These are phyloP conservation scores for Thalassophryne amazonica DNA, from an alignment of 2,797 vertebrate species.

Conservation along the genomic window DNA sequence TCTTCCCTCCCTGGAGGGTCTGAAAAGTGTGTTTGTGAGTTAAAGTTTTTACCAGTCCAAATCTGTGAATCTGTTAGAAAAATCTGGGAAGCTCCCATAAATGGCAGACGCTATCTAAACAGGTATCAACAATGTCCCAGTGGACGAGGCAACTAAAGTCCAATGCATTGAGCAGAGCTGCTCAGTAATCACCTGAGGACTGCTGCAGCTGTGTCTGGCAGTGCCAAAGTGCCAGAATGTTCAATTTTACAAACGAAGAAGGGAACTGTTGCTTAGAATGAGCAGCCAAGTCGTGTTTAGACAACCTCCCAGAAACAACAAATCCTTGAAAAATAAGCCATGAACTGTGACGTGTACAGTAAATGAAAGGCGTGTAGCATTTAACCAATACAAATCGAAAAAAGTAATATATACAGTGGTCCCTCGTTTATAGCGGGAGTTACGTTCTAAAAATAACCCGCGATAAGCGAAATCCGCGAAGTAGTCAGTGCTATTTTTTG, in stretches of 20 bases:
- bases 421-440: too few species aligned
- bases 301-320: constrained; percentile 18
- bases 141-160: background rate
- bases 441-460: too few species aligned
- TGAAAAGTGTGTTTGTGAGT: constrained; percentile 3
- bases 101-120: constrained; percentile 14
- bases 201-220: constrained; percentile 1
- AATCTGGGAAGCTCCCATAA: background rate
- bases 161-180: background rate
- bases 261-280: constrained; percentile 1
- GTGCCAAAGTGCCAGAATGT: constrained; percentile 2
- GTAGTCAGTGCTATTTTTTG: too few species aligned
- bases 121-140: background rate
- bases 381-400: too few species aligned
- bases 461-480: too few species aligned
- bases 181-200: constrained; percentile 13
- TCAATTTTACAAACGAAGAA: background rate
- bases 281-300: background rate
- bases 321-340: constrained; percentile 5
- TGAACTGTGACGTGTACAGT: constrained; percentile 3
- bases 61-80: constrained; percentile 3
- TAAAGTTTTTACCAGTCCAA: constrained; percentile 9
- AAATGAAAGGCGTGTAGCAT: too few species aligned
- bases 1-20: constrained; percentile 10
- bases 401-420: too few species aligned